Conservation (phyloP, 2,797 vertebrate species). For the Macrochelys suwanniensis region DNA sequence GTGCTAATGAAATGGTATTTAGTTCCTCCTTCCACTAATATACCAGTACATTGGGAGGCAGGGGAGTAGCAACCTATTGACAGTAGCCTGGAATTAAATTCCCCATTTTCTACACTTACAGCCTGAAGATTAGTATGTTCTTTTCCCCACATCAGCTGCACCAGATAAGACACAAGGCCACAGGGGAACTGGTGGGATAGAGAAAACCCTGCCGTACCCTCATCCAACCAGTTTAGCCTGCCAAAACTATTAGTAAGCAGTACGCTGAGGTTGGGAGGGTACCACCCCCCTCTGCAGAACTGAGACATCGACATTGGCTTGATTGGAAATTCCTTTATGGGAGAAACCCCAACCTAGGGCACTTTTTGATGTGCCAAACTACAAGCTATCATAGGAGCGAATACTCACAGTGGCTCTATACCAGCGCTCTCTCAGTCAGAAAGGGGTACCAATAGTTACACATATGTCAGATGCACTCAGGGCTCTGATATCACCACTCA, state of each 20-base stretch:
- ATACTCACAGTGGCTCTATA: neutral
- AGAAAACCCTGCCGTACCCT: neutral
- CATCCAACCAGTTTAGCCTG: neutral
- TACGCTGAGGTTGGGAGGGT: neutral
- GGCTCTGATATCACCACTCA: neutral
- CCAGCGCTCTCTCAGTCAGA: neutral
- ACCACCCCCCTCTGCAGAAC: neutral
- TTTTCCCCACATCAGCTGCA: neutral
- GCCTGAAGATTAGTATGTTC: neutral
- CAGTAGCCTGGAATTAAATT: neutral
- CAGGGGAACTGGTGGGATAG: neutral
- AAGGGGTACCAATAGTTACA: neutral
- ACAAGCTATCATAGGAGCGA: neutral
- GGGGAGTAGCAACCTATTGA: neutral
- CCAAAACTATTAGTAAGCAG: conserved; percentile 15
- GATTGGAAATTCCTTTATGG: neutral
- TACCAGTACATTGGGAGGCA: neutral
- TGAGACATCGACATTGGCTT: neutral
- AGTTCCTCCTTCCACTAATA: neutral
- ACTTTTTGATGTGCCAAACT: neutral
- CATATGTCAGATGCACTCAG: neutral
- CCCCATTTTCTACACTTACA: neutral
- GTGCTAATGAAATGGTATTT: neutral
- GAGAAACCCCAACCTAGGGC: neutral
- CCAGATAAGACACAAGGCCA: neutral